Percentiles rank a stretch among this genome's conserved stretches.
These are phyloP conservation scores for Acrossocheilus fasciatus DNA, from an alignment of 2,797 vertebrate genomes.

Conservation along the genomic window DNA sequence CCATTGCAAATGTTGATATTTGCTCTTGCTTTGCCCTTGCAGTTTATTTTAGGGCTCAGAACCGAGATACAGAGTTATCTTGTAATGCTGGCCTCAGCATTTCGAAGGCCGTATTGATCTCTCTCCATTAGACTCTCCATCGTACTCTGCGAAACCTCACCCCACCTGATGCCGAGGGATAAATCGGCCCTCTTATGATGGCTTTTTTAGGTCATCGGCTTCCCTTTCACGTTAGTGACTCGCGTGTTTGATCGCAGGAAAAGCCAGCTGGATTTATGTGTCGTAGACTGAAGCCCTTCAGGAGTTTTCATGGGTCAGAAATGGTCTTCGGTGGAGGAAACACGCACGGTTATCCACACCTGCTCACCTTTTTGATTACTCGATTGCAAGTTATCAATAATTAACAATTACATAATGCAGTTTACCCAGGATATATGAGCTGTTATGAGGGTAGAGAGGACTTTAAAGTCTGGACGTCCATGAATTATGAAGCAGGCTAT, in stretches of 20 bases:
- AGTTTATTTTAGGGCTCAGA: slow-evolving; percentile 64
- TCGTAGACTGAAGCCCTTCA: neutral
- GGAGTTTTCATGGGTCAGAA: neutral
- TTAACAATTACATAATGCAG: slow-evolving; percentile 28
- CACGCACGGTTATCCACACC: neutral
- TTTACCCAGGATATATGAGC: neutral
- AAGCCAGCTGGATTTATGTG: slow-evolving; percentile 12
- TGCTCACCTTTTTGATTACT: neutral
- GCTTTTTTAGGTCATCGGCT: neutral
- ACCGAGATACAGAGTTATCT: slow-evolving; percentile 68
- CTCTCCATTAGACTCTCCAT: slow-evolving; percentile 78
- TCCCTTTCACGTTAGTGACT: neutral
- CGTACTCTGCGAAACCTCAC: slow-evolving; percentile 60
- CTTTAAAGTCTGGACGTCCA: slow-evolving; percentile 9
- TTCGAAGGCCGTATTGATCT: slow-evolving; percentile 81
- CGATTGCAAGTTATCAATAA: slow-evolving; percentile 3
- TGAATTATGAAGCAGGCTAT: slow-evolving; percentile 29
- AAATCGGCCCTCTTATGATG: neutral
- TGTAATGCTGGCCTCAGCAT: slow-evolving; percentile 75
- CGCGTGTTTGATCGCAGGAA: neutral
- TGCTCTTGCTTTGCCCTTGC: slow-evolving; percentile 73
- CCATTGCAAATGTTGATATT: slow-evolving; percentile 52
- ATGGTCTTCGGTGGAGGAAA: neutral
- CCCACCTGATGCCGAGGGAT: slow-evolving; percentile 1
- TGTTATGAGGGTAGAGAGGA: slow-evolving; percentile 1